These are phyloP conservation scores for Thereva nobilitata DNA, from an alignment of 2,888 invertebrate species.

Conservation along the genomic window DNA sequence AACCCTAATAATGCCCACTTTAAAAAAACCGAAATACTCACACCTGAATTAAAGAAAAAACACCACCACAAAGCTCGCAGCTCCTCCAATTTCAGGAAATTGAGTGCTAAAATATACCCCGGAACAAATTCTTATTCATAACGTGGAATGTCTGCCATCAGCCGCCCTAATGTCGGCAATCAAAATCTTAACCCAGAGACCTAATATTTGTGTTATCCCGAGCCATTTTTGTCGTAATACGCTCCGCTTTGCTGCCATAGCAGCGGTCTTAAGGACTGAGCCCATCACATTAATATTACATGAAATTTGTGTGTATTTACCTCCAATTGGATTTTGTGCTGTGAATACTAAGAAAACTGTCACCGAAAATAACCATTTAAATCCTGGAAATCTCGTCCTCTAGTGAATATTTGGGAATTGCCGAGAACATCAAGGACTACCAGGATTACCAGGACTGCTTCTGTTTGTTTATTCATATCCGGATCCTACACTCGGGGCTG, in stretches of 20 bases:
- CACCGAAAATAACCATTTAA: slow-evolving; percentile 16
- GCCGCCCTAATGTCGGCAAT: slow-evolving; percentile 16
- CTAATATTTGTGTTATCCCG: slow-evolving; percentile 25
- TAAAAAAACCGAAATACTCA: too few relatives aligned
- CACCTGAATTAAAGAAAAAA: neutral
- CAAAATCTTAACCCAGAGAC: slow-evolving; percentile 20
- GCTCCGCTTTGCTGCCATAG: slow-evolving; percentile 1
- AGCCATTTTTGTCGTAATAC: slow-evolving; percentile 7
- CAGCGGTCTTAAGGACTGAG: slow-evolving; percentile 42
- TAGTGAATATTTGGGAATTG: slow-evolving; percentile 16
- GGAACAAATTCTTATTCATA: slow-evolving; percentile 18
- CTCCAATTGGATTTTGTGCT: slow-evolving; percentile 51
- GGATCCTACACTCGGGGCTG: slow-evolving; percentile 6
- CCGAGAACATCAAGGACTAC: slow-evolving; percentile 7
- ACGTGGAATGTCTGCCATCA: neutral
- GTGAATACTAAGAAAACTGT: slow-evolving; percentile 45
- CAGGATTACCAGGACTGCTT: too few relatives aligned
- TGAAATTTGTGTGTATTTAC: slow-evolving; percentile 50
- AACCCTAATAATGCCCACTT: too few relatives aligned
- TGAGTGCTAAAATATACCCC: neutral
- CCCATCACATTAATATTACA: slow-evolving; percentile 49
- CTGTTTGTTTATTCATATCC: slow-evolving; percentile 20
- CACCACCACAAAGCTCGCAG: too few relatives aligned
- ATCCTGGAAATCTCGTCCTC: neutral
- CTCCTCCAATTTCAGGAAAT: neutral